These are phyloP conservation scores for Drosophila anceps DNA, from an alignment of 2,888 invertebrate genomes.

Conservation along the genomic window DNA sequence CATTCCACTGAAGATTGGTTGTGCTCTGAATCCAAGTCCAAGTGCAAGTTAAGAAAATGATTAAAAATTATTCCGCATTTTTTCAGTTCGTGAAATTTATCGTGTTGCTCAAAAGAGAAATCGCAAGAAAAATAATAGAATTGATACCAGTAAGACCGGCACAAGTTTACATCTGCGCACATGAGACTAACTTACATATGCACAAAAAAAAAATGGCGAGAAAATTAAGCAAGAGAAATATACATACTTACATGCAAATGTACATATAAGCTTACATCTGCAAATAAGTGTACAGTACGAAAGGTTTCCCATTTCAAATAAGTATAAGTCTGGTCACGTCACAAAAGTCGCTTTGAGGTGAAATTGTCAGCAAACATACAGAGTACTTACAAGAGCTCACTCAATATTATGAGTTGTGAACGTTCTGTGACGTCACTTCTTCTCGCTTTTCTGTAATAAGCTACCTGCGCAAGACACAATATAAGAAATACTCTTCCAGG, in stretches of 20 bases:
- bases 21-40: background rate
- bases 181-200: constrained; percentile 1
- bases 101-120: background rate
- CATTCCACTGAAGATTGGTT: constrained; percentile 11
- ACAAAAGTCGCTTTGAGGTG: background rate
- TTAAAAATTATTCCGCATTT: constrained; percentile 1
- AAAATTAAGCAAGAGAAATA: background rate
- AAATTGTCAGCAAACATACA: background rate
- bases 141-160: background rate
- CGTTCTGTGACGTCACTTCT: constrained; percentile 20
- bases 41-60: background rate
- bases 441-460: background rate
- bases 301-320: background rate
- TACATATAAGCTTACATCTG: no score
- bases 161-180: background rate
- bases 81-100: background rate
- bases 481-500: background rate
- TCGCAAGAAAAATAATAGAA: background rate
- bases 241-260: background rate
- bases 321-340: background rate
- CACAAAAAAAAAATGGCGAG: background rate
- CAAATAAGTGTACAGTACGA: background rate
- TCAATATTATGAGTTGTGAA: background rate
- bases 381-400: background rate
- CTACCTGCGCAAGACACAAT: constrained; percentile 15